Conservation (phyloP, 2,113 vertebrate species). For the Nymphicus hollandicus region DNA sequence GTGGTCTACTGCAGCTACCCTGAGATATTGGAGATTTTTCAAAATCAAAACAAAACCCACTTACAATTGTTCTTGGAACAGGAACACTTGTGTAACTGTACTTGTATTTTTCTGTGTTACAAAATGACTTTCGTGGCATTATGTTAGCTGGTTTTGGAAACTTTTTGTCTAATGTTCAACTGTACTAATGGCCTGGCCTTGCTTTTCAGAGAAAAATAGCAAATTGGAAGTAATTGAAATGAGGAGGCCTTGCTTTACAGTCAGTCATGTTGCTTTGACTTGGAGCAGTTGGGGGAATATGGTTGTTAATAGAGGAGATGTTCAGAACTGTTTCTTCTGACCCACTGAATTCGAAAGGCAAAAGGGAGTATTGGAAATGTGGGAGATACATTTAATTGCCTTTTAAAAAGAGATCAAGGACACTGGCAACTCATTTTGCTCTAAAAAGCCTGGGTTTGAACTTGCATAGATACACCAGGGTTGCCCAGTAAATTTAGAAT, state of each 20-base stretch:
- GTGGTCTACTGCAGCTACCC: conserved; percentile 57
- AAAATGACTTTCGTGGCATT: conserved; percentile 42
- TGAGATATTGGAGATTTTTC: conserved; percentile 58
- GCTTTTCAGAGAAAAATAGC: conserved; percentile 77
- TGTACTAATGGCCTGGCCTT: conserved; percentile 69
- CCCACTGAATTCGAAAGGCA: background rate
- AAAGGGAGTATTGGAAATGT: background rate
- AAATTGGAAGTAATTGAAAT: conserved; percentile 74
- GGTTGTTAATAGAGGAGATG: background rate
- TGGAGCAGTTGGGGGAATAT: conserved; percentile 70
- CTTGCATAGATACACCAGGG: background rate
- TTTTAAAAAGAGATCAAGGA: background rate
- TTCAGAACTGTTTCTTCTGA: background rate
- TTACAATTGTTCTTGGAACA: conserved; percentile 67
- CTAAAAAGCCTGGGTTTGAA: background rate
- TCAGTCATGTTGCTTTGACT: conserved; percentile 71
- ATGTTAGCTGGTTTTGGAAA: conserved; percentile 53
- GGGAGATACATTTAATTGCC: background rate
- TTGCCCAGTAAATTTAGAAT: background rate
- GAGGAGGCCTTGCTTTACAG: conserved; percentile 73
- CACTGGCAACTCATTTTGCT: background rate
- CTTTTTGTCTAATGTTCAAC: conserved; percentile 25
- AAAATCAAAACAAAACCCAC: conserved; percentile 64
- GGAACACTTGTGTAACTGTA: conserved; percentile 54
- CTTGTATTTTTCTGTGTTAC: conserved; percentile 49